A percentile compares a stretch with the other conserved stretches of the same genome.
These are phyloP conservation scores for Drosophila bipectinata DNA, from an alignment of 1,140 invertebrate genomes.

Conservation along the genomic window DNA sequence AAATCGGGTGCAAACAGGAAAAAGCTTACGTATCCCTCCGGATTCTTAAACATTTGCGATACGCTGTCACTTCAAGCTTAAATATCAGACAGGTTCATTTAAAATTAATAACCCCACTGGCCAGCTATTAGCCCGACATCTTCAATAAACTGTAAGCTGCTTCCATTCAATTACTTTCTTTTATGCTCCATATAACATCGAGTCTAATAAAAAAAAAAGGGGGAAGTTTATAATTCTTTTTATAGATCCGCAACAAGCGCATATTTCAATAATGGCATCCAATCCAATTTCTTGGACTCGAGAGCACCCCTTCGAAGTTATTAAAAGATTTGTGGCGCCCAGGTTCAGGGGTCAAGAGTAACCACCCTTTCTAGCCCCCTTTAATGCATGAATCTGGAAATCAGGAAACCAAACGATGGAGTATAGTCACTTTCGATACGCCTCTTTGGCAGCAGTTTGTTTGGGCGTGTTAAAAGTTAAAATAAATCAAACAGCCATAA, in stretches of 20 bases:
- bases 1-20: constrained; percentile 33
- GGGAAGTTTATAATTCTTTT: constrained; percentile 38
- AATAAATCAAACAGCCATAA: constrained; percentile 81
- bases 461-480: constrained; percentile 79
- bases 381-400: constrained; percentile 14
- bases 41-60: background rate
- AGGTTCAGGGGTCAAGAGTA: constrained; percentile 52
- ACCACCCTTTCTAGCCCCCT: constrained; percentile 15
- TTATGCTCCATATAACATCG: constrained; percentile 8
- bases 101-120: background rate
- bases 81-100: background rate
- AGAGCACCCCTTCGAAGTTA: constrained; percentile 27
- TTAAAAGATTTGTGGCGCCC: constrained; percentile 64
- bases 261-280: constrained; percentile 41
- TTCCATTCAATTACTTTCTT: constrained; percentile 24
- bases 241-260: constrained; percentile 39
- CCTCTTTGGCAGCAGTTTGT: constrained; percentile 67
- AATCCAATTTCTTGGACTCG: constrained; percentile 4
- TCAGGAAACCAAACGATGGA: background rate
- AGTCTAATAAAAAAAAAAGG: constrained; percentile 20
- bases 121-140: background rate
- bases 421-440: constrained; percentile 24
- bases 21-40: background rate
- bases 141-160: constrained; percentile 11
- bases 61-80: background rate